Conservation (phyloP, 2,888 invertebrate genomes). For the Ochropleura leucogaster region DNA sequence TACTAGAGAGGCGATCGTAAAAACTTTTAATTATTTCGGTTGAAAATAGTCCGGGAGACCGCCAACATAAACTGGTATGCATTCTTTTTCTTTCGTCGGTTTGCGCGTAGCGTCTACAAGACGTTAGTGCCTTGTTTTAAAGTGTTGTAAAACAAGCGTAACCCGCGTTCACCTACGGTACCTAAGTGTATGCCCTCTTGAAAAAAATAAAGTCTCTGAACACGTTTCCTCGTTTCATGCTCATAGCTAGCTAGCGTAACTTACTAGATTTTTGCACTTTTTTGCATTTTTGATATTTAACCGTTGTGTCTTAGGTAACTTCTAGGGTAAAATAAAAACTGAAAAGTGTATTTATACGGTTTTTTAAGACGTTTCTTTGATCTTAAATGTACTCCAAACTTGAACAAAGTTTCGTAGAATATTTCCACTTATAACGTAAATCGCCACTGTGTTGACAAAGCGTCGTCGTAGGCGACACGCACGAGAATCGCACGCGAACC, state of each 20-base stretch:
- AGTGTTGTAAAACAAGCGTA: slow-evolving; percentile 89
- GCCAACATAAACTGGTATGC: slow-evolving; percentile 85
- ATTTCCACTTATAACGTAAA: not conserved
- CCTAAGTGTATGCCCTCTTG: slow-evolving; percentile 75
- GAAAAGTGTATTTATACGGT: not conserved
- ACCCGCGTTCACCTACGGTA: slow-evolving; percentile 72
- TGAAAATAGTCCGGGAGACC: slow-evolving; percentile 82
- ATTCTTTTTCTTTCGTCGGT: slow-evolving; percentile 83
- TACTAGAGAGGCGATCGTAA: slow-evolving; percentile 82
- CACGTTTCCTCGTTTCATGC: slow-evolving; percentile 69
- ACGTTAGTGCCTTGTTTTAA: slow-evolving; percentile 88
- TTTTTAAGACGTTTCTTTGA: not conserved
- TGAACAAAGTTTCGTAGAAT: no score
- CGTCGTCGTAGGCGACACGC: slow-evolving; percentile 27
- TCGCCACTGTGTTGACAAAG: slow-evolving; percentile 17
- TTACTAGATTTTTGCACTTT: slow-evolving; percentile 47
- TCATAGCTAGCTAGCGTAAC: slow-evolving; percentile 59
- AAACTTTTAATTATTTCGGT: slow-evolving; percentile 89
- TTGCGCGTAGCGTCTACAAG: slow-evolving; percentile 74
- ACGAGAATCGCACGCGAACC: slow-evolving; percentile 31
- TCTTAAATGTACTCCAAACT: not conserved
- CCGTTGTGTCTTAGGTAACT: slow-evolving; percentile 7
- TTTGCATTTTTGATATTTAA: slow-evolving; percentile 13
- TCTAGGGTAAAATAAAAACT: slow-evolving; percentile 1
- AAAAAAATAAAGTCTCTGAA: slow-evolving; percentile 77